Conservation (phyloP, 2,797 vertebrate genomes). For the Squalus acanthias region DNA sequence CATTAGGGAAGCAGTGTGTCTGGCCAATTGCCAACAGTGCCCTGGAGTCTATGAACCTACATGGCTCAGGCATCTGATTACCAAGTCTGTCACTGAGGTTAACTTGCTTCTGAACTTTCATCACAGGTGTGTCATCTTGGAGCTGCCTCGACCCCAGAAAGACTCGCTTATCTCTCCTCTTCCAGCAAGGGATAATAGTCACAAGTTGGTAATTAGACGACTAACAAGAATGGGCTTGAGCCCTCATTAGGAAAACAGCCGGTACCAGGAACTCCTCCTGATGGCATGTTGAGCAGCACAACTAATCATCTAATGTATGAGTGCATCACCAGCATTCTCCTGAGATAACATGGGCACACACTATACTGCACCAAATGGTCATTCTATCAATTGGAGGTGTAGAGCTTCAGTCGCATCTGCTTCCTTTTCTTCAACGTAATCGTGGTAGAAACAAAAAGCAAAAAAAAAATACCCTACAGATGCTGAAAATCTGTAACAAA, state of each 20-base stretch:
- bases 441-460: background rate
- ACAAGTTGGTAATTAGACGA: background rate
- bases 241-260: background rate
- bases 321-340: background rate
- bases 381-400: background rate
- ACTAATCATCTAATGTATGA: background rate
- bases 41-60: background rate
- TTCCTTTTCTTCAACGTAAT: background rate
- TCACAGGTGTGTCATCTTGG: background rate
- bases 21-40: background rate
- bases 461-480: background rate
- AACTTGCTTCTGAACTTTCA: background rate
- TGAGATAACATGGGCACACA: background rate
- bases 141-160: background rate
- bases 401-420: background rate
- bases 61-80: background rate
- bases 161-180: background rate
- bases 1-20: background rate
- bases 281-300: background rate
- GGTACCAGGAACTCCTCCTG: background rate
- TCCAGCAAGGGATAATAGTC: background rate
- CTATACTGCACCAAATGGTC: background rate
- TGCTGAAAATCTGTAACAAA: background rate
- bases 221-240: background rate
- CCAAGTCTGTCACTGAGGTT: background rate